Evolutionary conservation across 2,113 vertebrate genomes (phyloP).

Genomic region (Brachyhypopomus occidentalis): DNA sequence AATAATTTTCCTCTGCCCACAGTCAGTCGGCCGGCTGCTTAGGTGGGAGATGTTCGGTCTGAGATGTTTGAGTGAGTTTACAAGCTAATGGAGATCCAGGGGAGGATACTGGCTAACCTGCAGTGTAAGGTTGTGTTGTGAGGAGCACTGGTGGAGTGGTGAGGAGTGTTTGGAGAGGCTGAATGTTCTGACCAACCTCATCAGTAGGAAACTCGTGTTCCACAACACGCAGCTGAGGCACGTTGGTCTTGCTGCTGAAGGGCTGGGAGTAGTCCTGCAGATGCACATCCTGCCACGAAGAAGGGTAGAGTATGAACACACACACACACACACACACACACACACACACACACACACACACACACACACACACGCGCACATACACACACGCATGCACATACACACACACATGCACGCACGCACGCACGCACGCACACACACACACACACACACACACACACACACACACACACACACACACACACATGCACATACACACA

Average conservation of each 20-base stretch:
- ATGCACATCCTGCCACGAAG: conserved; percentile 69
- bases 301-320: background rate
- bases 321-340: conserved; percentile 2
- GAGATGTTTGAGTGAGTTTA: no score
- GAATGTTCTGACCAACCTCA: conserved; percentile 62
- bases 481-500: no score
- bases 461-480: no score
- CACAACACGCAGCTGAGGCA: conserved; percentile 64
- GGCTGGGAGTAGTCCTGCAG: conserved; percentile 67
- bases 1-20: no score
- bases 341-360: background rate
- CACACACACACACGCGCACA: conserved; percentile 57
- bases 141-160: background rate
- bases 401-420: conserved; percentile 61
- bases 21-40: no score
- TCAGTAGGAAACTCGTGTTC: conserved; percentile 70
- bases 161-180: background rate
- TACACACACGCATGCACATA: conserved; percentile 24
- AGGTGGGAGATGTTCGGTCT: no score
- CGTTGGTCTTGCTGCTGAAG: conserved; percentile 46
- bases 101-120: no score
- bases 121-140: no score
- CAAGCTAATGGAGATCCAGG: no score
- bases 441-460: no score
- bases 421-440: no score